Conservation (phyloP, 1,140 invertebrate genomes). For the Drepana arcuata region DNA sequence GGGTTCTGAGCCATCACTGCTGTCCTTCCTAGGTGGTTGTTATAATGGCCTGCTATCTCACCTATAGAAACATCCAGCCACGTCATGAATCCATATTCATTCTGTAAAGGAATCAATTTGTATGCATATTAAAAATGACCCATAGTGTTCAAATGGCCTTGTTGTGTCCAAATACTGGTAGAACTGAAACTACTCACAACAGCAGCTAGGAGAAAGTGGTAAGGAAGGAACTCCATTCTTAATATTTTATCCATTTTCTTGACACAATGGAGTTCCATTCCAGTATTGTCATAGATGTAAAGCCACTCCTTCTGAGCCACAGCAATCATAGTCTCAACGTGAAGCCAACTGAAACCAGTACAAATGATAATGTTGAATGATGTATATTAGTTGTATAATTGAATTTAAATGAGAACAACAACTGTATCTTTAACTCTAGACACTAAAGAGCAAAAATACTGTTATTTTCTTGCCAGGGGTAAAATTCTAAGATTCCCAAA, state of each 20-base stretch:
- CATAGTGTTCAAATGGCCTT: too few species aligned
- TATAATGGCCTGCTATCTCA: constrained; percentile 85
- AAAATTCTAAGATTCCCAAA: too few species aligned
- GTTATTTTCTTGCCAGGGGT: too few species aligned
- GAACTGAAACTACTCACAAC: constrained; percentile 80
- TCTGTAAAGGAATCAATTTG: constrained; percentile 71
- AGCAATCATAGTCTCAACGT: constrained; percentile 97
- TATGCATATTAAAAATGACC: too few species aligned
- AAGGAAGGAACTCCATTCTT: constrained; percentile 94
- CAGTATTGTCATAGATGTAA: constrained; percentile 97
- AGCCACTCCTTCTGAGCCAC: constrained; percentile 97
- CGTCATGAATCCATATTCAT: constrained; percentile 84
- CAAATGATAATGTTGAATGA: too few species aligned
- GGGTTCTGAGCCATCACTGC: constrained; percentile 95
- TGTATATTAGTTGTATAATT: too few species aligned
- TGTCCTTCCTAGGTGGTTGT: constrained; percentile 83
- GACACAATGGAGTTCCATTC: constrained; percentile 96
- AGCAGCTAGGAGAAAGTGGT: constrained; percentile 95
- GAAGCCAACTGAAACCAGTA: constrained; percentile 83
- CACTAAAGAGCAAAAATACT: too few species aligned
- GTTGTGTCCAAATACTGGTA: too few species aligned
- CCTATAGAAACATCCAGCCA: constrained; percentile 98
- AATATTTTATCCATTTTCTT: constrained; percentile 88
- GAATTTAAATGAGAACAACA: too few species aligned
- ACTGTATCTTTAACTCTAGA: too few species aligned